Percentiles rank a stretch among this genome's conserved stretches.
These are phyloP conservation scores for Thalpophila matura DNA, from an alignment of 2,888 invertebrate genomes.

Conservation along the genomic window DNA sequence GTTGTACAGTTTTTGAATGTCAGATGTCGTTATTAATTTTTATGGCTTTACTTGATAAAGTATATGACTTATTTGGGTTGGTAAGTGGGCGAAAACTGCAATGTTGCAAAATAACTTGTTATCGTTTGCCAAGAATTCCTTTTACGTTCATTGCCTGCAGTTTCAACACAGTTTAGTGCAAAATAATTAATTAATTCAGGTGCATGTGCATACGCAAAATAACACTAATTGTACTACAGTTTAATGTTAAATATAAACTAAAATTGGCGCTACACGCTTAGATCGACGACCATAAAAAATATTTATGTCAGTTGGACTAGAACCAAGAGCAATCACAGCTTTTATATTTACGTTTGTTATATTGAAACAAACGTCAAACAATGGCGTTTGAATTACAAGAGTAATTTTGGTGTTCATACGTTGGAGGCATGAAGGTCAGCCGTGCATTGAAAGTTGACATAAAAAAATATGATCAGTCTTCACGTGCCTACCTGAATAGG, in stretches of 20 bases:
- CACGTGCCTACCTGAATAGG: background rate
- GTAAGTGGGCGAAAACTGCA: constrained; percentile 60
- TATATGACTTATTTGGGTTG: constrained; percentile 51
- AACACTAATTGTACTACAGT: constrained; percentile 27
- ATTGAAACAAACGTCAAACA: constrained; percentile 52
- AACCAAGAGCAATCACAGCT: constrained; percentile 69
- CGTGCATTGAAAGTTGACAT: constrained; percentile 42
- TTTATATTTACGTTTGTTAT: constrained; percentile 57
- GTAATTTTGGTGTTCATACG: constrained; percentile 35
- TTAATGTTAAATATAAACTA: constrained; percentile 67
- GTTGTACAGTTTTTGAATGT: constrained; percentile 27
- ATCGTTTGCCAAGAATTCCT: constrained; percentile 54
- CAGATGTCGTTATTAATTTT: constrained; percentile 33
- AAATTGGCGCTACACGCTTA: constrained; percentile 67
- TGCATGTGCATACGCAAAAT: constrained; percentile 5
- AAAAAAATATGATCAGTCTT: constrained; percentile 23
- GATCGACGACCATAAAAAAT: constrained; percentile 68
- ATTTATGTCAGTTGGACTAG: constrained; percentile 75
- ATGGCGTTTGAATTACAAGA: constrained; percentile 55
- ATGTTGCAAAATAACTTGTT: constrained; percentile 56
- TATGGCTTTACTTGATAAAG: constrained; percentile 35
- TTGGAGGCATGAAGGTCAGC: constrained; percentile 43
- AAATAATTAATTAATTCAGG: constrained; percentile 24
- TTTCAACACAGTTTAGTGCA: constrained; percentile 46
- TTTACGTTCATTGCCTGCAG: constrained; percentile 40